Base-by-base conservation (phyloP, 1,140 invertebrate genomes). In the Cydia pomonella region DNA sequence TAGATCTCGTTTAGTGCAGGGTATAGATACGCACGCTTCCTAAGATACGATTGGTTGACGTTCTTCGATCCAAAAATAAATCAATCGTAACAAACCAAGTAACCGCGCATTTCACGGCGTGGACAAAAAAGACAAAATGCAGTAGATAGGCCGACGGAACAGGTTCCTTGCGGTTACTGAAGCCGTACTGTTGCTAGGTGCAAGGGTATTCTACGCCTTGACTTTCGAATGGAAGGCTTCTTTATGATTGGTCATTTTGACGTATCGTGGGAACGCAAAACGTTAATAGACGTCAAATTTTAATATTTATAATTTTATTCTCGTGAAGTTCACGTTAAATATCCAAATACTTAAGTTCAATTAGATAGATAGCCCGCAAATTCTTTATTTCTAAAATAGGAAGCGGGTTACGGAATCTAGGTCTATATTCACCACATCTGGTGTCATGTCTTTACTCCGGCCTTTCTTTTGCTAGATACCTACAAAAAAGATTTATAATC, bases 121-220 rank as follows among this genome's bases (percentile, higher is more conserved):
- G 27, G 29, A 33, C 63, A 66, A 69, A 69, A 69, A 69, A 69
- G 27, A 69, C 64, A 18, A 69, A 38, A 69, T 33, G 18, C 64
- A 41, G 64, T 38, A 33, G 64, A 69, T 69, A 69, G 64, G 64
- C 63, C 63, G 64, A 21, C 16, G 64, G 64, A 69, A 69, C 64
- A 69, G 64, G 64, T 69, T 69, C 64, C 71, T 79, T 87, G 87
- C 76, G 88, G 88, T 88, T 79, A 84, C 71, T 71, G 88, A 90
- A 87, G 84, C 87, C 85, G 79, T 80, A 83, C 78, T 78, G 76
- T 79, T 76, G 50, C 74, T 33, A 69, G 64, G 64, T 33, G 64
- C 63, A 29, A 66, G 27, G 41, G 29, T 29, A 69, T 69, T 69
- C 27, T 69, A 69, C 41, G 21, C 18, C 6, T 10, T 38, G 66